phyloP scores from a whole-genome alignment of 1,140 invertebrate species.

The Drosophila lini region DNA sequence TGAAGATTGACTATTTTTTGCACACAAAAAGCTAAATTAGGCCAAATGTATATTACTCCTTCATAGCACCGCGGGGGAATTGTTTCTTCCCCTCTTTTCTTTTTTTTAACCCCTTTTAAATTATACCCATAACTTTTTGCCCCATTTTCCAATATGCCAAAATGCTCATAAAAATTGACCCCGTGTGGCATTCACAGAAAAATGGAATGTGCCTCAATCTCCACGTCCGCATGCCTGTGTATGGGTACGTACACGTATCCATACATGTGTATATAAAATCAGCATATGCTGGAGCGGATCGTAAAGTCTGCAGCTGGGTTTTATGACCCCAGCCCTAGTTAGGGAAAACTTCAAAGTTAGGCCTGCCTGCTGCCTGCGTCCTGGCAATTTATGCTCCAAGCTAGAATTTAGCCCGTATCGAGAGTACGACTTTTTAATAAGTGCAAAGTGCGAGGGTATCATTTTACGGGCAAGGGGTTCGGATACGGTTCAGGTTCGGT shows the following conservation, averaged over 20 bases:
- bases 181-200: slow-evolving; percentile 54
- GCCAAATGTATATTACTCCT: slow-evolving; percentile 9
- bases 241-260: neutral
- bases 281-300: slow-evolving; percentile 67
- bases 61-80: slow-evolving; percentile 9
- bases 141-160: slow-evolving; percentile 79
- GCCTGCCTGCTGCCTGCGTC: slow-evolving; percentile 50
- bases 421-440: slow-evolving; percentile 79
- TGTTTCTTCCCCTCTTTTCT: neutral
- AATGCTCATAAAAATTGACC: slow-evolving; percentile 82
- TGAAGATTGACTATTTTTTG: neutral
- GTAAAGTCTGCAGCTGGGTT: slow-evolving; percentile 81
- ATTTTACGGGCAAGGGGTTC: slow-evolving; percentile 52
- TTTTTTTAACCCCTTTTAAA: slow-evolving; percentile 33
- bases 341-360: slow-evolving; percentile 64
- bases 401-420: slow-evolving; percentile 42
- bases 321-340: slow-evolving; percentile 73
- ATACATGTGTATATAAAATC: slow-evolving; percentile 61
- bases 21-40: slow-evolving; percentile 5
- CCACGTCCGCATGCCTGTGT: slow-evolving; percentile 9
- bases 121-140: slow-evolving; percentile 79
- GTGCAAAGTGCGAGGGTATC: slow-evolving; percentile 77
- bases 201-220: slow-evolving; percentile 28
- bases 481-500: slow-evolving; percentile 17
- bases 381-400: slow-evolving; percentile 64